Conservation (phyloP, 2,888 invertebrate genomes). For the Cabera pusaria region DNA sequence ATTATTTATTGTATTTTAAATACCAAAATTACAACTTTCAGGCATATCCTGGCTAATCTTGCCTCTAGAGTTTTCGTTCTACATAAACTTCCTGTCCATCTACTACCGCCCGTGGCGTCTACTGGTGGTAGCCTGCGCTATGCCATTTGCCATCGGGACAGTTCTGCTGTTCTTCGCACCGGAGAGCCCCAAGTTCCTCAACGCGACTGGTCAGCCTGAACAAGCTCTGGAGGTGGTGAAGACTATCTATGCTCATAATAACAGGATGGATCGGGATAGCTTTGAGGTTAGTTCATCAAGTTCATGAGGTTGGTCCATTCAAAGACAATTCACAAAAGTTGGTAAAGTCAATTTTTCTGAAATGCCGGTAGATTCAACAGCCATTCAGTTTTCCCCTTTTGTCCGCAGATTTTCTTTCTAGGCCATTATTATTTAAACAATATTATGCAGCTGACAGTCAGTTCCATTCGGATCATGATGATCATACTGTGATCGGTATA, state of each 20-base stretch:
- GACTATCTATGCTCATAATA: conserved; percentile 63
- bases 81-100: conserved; percentile 75
- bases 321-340: too few relatives aligned
- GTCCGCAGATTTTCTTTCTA: too few relatives aligned
- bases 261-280: conserved; percentile 47
- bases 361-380: too few relatives aligned
- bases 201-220: conserved; percentile 83
- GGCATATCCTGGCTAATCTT: conserved; percentile 88
- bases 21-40: too few relatives aligned
- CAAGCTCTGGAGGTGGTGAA: conserved; percentile 80
- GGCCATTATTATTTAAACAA: too few relatives aligned
- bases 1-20: too few relatives aligned
- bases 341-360: too few relatives aligned
- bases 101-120: conserved; percentile 89
- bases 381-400: too few relatives aligned
- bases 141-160: conserved; percentile 85
- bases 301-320: too few relatives aligned
- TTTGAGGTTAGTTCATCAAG: conserved; percentile 50
- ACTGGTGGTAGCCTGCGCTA: conserved; percentile 85
- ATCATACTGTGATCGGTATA: too few relatives aligned
- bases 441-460: too few relatives aligned
- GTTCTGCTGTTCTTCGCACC: conserved; percentile 84
- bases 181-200: conserved; percentile 91
- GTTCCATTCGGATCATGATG: too few relatives aligned
- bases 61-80: conserved; percentile 78